Conservation (phyloP, 2,797 vertebrate genomes). For the Coregonus ussuriensis region DNA sequence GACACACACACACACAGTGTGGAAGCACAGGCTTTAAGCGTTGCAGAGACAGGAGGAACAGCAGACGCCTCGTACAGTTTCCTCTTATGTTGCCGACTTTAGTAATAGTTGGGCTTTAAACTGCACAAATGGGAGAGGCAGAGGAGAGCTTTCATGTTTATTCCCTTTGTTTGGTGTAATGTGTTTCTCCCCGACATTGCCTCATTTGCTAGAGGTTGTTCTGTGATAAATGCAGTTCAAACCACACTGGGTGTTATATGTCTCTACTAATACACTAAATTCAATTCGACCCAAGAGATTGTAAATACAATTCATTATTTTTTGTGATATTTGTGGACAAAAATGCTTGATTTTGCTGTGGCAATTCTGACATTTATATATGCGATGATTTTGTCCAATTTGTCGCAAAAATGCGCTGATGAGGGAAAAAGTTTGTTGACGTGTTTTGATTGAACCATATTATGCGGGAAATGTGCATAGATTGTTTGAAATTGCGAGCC, state of each 20-base stretch:
- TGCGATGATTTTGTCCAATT: too few relatives aligned
- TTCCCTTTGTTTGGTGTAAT: slow-evolving; percentile 40
- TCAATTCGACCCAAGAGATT: neutral
- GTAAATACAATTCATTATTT: neutral
- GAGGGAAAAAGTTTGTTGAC: too few relatives aligned
- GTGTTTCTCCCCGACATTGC: slow-evolving; percentile 36
- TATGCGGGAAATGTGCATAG: too few relatives aligned
- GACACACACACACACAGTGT: slow-evolving; percentile 19
- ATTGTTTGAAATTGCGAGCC: too few relatives aligned
- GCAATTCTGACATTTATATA: too few relatives aligned
- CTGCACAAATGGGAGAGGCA: slow-evolving; percentile 16
- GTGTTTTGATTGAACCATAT: too few relatives aligned
- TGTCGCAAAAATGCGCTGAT: too few relatives aligned
- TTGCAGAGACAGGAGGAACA: slow-evolving; percentile 42
- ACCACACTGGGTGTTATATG: neutral
- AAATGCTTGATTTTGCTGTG: too few relatives aligned
- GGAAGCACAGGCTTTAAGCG: slow-evolving; percentile 19
- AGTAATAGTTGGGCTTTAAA: slow-evolving; percentile 38
- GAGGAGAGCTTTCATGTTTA: slow-evolving; percentile 37
- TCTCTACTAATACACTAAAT: too few relatives aligned
- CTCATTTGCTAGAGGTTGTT: slow-evolving; percentile 27
- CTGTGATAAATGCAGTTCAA: slow-evolving; percentile 14
- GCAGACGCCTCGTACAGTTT: slow-evolving; percentile 29
- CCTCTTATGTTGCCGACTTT: slow-evolving; percentile 33
- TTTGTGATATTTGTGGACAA: too few relatives aligned